Conservation (phyloP, 2,888 invertebrate species). For the Synergus gifuensis region DNA sequence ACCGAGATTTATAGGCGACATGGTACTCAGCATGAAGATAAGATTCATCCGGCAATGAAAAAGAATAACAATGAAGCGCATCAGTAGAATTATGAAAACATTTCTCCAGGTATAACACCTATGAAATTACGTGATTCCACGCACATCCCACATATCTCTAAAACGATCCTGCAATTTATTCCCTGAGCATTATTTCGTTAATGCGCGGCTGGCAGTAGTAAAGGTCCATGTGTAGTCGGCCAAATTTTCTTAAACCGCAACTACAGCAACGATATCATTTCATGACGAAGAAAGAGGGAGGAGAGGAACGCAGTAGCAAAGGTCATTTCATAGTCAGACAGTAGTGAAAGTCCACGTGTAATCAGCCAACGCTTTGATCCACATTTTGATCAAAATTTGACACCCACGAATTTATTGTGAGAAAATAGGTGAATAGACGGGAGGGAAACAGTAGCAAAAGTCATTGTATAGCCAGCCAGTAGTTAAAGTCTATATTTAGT, state of each 20-base stretch:
- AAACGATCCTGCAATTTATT: not conserved
- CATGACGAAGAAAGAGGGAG: no score
- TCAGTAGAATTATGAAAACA: not conserved
- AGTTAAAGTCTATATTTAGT: no score
- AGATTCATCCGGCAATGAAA: not conserved
- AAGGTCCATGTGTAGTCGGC: not conserved
- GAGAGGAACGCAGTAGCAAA: no score
- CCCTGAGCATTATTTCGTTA: not conserved
- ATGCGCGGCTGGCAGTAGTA: not conserved
- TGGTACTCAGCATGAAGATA: not conserved
- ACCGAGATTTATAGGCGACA: conserved; percentile 48
- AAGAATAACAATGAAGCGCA: not conserved
- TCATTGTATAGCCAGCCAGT: no score
- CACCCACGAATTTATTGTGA: no score
- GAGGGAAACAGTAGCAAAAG: no score
- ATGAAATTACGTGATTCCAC: not conserved
- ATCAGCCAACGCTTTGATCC: no score
- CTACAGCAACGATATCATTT: not conserved
- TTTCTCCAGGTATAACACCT: not conserved
- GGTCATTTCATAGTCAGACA: no score
- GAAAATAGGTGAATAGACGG: no score
- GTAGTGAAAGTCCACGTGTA: no score
- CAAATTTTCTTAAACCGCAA: not conserved
- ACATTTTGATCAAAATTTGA: no score
- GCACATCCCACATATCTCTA: no score